Conservation (phyloP, 2,113 vertebrate genomes). For the Ctenodactylus gundi region DNA sequence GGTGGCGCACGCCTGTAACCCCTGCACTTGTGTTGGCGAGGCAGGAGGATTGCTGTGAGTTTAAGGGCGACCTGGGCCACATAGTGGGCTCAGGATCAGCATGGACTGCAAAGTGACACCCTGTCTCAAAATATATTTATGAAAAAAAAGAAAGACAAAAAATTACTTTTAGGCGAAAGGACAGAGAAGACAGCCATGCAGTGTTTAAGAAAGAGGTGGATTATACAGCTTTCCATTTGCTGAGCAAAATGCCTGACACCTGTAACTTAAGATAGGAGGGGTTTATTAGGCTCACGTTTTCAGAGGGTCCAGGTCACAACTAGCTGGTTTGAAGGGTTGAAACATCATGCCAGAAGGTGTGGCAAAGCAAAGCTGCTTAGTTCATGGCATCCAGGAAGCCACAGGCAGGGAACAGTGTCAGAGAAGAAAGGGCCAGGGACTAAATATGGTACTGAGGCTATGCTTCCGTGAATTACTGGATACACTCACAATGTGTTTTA, state of each 20-base stretch:
- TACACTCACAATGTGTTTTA: not conserved
- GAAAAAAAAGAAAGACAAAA: too few relatives aligned
- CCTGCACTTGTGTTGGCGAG: too few relatives aligned
- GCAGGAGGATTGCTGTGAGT: too few relatives aligned
- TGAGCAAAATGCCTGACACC: not conserved
- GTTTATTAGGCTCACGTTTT: not conserved
- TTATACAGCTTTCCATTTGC: not conserved
- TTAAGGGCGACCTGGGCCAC: too few relatives aligned
- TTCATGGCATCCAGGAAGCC: not conserved
- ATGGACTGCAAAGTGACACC: too few relatives aligned
- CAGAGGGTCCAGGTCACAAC: not conserved
- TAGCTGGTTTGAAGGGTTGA: not conserved
- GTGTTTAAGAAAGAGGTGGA: not conserved
- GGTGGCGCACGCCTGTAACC: too few relatives aligned
- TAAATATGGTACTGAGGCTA: not conserved
- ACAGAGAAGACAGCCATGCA: not conserved
- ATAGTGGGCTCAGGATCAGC: too few relatives aligned
- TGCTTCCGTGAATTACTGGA: not conserved
- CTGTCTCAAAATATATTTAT: too few relatives aligned
- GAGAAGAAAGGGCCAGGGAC: not conserved
- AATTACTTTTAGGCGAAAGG: not conserved
- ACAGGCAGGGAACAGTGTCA: not conserved
- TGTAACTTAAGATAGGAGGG: not conserved
- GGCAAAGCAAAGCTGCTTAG: not conserved
- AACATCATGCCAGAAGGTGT: not conserved